Evolutionary conservation across 2,888 invertebrate species (phyloP).

Genomic region (Halictus quadricinctus): DNA sequence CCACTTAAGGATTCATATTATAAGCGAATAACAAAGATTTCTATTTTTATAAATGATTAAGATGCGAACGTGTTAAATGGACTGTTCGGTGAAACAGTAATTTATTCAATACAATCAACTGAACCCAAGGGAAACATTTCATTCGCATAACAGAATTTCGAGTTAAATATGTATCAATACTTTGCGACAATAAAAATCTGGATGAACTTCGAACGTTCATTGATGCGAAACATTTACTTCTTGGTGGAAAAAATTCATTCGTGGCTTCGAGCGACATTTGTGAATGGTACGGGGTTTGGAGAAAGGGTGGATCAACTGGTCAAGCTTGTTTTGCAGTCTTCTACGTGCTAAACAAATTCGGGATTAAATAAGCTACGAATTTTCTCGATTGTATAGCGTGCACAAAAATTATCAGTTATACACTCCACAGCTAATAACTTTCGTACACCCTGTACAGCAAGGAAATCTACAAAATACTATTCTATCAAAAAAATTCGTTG

Average conservation of each 20-base stretch:
- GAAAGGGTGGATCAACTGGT: constrained; percentile 37
- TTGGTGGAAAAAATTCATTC: constrained; percentile 39
- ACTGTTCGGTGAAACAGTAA: background rate
- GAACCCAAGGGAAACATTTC: background rate
- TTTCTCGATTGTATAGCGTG: background rate
- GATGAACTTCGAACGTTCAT: background rate
- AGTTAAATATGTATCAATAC: constrained; percentile 28
- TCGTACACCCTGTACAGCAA: background rate
- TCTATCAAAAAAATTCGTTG: background rate
- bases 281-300: constrained; percentile 24
- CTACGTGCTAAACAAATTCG: constrained; percentile 42
- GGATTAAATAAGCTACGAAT: constrained; percentile 22
- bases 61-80: constrained; percentile 2
- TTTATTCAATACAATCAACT: constrained; percentile 12
- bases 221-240: constrained; percentile 34
- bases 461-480: background rate
- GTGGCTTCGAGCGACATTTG: constrained; percentile 37
- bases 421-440: background rate
- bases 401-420: background rate
- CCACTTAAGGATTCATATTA: background rate
- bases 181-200: constrained; percentile 13
- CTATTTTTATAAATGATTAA: background rate
- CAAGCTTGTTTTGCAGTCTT: constrained; percentile 29
- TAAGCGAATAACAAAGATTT: background rate
- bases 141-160: background rate